phyloP scores from a whole-genome alignment of 2,888 invertebrate species.

The Aspidiotus destructor region DNA sequence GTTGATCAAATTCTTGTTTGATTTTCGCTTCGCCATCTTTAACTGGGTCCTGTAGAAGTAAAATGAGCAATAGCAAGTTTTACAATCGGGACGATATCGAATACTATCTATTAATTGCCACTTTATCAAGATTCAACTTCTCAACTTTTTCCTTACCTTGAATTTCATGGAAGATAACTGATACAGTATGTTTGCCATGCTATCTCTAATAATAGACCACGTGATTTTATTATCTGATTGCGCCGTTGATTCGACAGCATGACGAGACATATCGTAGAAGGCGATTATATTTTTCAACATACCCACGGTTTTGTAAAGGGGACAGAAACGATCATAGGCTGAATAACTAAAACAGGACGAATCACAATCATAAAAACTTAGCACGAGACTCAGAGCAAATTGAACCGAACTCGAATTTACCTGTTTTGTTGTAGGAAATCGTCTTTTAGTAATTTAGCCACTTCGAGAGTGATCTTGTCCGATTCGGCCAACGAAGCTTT shows the following conservation, averaged over 20 bases:
- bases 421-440: slow-evolving; percentile 99
- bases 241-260: slow-evolving; percentile 95
- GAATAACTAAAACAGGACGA: slow-evolving; percentile 56
- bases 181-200: slow-evolving; percentile 92
- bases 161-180: slow-evolving; percentile 99
- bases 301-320: slow-evolving; percentile 99
- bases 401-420: slow-evolving; percentile 41
- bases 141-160: slow-evolving; percentile 55
- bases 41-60: slow-evolving; percentile 72
- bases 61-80: not conserved
- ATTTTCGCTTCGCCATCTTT: slow-evolving; percentile 97
- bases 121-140: not conserved
- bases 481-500: slow-evolving; percentile 97
- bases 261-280: slow-evolving; percentile 96
- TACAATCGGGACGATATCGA: not conserved
- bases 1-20: slow-evolving; percentile 90
- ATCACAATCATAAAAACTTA: not conserved
- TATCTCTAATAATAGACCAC: slow-evolving; percentile 94
- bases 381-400: too few relatives aligned
- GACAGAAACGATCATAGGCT: slow-evolving; percentile 92
- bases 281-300: slow-evolving; percentile 97
- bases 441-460: slow-evolving; percentile 95
- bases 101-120: not conserved
- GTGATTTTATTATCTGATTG: slow-evolving; percentile 99
- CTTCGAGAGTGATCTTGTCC: slow-evolving; percentile 98